Evolutionary conservation across 2,888 invertebrate species (phyloP).

Genomic region (Pristionchus maxplancki): DNA sequence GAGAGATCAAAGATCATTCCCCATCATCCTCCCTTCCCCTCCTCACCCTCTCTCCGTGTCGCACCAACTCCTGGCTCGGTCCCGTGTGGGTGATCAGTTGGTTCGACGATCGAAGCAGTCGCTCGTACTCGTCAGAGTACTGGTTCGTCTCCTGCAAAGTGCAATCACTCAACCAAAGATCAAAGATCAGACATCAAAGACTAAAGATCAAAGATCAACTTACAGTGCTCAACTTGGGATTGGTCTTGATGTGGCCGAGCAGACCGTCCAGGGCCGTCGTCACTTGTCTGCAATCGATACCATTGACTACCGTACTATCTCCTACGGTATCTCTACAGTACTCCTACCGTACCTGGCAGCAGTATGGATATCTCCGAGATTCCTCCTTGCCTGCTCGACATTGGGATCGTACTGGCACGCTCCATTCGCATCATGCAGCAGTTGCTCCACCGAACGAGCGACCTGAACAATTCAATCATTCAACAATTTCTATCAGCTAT

Average conservation of each 20-base stretch:
- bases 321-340: background rate
- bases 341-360: conserved; percentile 41
- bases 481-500: background rate
- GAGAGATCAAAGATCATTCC: conserved; percentile 74
- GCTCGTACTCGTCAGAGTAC: conserved; percentile 88
- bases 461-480: conserved; percentile 80
- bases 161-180: background rate
- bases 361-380: conserved; percentile 47
- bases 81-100: conserved; percentile 84
- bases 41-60: conserved; percentile 41
- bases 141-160: conserved; percentile 81
- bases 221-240: conserved; percentile 78
- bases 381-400: conserved; percentile 26
- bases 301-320: background rate
- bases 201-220: background rate
- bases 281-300: conserved; percentile 83
- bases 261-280: conserved; percentile 91
- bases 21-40: background rate
- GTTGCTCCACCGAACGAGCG: conserved; percentile 90
- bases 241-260: conserved; percentile 89
- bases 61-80: conserved; percentile 50
- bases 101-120: conserved; percentile 91
- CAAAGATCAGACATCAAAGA: background rate
- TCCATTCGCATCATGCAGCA: conserved; percentile 83
- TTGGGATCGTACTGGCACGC: conserved; percentile 59